Evolutionary conservation across 2,888 invertebrate genomes (phyloP), one percentile per base, ranked within the genome.

Genomic region (Parasteatoda lunata): DNA sequence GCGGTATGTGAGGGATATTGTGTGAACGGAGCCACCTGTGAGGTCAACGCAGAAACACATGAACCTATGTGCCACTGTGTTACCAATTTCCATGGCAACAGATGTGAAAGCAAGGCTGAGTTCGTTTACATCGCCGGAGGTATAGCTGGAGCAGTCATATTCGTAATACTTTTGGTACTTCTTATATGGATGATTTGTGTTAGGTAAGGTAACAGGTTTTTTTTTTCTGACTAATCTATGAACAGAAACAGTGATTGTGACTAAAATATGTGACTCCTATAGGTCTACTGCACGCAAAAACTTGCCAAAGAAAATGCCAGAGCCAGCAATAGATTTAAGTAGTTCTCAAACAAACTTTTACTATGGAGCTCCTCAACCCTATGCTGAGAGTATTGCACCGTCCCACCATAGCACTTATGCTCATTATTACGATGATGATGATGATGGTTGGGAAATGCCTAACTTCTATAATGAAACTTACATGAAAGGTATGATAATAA

Each of bases 121-220:
- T 97, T 97, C 92, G 97, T 97, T 13, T 97, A 97, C 92, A 97
- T 97, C 89, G 97, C 97, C 77, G 97, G 97, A 71, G 97, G 97
- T 9, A 97, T 98, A 89, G 97, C 97, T 7, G 97, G 97, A 30
- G 96, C 96, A n/a, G 97, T 98, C 88, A 96, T 97, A 90, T 95
- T 98, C 91, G 96, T 97, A 90, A 97, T 98, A 91, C 95, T 98
- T 92, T 95, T 97, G 90, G 97, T 97, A 59, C 94, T 98, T 89
- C 94, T 98, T 80, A 97, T 98, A 90, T 98, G 97, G 97, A 98
- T 98, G 97, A 98, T 98, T 91, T 98, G 98, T 92, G 97, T 96
- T 86, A 89, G 89, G 89, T 89, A 89, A 54, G 64, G 4, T 15
- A 54, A 9, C 54, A 54, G 13, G 5, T n/a, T 66, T n/a, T 30